These are phyloP conservation scores for Sterna hirundo DNA, from an alignment of 2,113 vertebrate genomes.

Conservation along the genomic window DNA sequence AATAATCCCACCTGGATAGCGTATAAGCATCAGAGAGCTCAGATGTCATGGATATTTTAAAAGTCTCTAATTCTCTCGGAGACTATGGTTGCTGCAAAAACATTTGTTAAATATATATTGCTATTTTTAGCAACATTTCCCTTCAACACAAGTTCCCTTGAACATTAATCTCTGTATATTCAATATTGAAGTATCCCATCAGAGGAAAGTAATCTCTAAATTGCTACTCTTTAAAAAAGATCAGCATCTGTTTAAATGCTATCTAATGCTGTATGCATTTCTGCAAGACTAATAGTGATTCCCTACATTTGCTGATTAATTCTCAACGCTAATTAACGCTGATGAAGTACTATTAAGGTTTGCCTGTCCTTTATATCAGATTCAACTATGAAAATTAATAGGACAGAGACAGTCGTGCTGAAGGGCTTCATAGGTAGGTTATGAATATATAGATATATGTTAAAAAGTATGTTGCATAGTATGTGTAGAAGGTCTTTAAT, in stretches of 20 bases:
- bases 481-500: not conserved
- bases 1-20: not conserved
- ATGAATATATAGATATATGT: not conserved
- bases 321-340: constrained; percentile 24
- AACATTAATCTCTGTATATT: constrained; percentile 16
- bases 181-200: constrained; percentile 26
- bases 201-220: constrained; percentile 19
- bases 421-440: not conserved
- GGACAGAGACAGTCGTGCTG: not conserved
- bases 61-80: not conserved
- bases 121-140: constrained; percentile 11
- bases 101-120: not conserved
- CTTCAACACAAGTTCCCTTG: not conserved
- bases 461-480: not conserved
- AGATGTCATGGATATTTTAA: not conserved
- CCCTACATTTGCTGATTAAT: constrained; percentile 13
- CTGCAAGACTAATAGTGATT: not conserved
- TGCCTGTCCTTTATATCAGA: constrained; percentile 9
- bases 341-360: constrained; percentile 28
- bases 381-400: constrained; percentile 11
- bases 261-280: constrained; percentile 11
- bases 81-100: not conserved
- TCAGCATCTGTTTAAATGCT: constrained; percentile 5
- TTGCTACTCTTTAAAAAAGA: not conserved
- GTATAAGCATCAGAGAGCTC: not conserved